Evolutionary conservation across 2,888 invertebrate genomes (phyloP), one percentile per base, ranked within the genome.

Genomic region (Fragum fragum): DNA sequence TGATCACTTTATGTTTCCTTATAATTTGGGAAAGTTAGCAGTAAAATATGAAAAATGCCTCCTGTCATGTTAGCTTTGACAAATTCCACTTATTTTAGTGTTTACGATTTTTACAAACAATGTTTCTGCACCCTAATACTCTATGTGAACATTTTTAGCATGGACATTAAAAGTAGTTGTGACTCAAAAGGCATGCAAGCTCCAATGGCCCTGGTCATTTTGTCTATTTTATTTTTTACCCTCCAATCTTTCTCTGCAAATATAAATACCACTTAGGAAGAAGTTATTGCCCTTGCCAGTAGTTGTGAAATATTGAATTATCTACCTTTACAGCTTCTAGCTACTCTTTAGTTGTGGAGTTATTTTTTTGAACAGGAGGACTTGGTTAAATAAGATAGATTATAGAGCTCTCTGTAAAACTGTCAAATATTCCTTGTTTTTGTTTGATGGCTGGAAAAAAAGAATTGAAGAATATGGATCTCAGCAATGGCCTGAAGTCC

Each of bases 301-400:
- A 39, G 42, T 42, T 66, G 66, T 42, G 26, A 63, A 32, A 32
- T 32, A 63, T 63, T 63, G 63, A 63, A 63, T 63, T 63, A 36
- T 36, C 36, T 32, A 16, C 63, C 63, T 63, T 66, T 66, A 66
- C 39, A 28, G 55, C 57, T 71, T 70, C 28, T 70, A 70, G 69
- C 69, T 57, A 61, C 73, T 73, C 61, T 73, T 73, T 73, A 73
- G 73, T 73, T 73, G 59, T 59, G 59, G 73, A 73, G 73, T 55
- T 70, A 70, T 14, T 36, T 57, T 42, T 73, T 29, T 55, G 42
- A 53, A 53, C 36, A 47, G 63, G 32, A 29, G 73, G 73, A 73
- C n/a, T 9, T 73, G 66, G 73, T 61, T 42, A 36, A 32, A 28
- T 63, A 18, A 18, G 7, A 9, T 39, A 39, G 39, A 39, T 39